Evolutionary conservation across 2,113 vertebrate genomes (phyloP).

Genomic region (Austrofundulus limnaeus): DNA sequence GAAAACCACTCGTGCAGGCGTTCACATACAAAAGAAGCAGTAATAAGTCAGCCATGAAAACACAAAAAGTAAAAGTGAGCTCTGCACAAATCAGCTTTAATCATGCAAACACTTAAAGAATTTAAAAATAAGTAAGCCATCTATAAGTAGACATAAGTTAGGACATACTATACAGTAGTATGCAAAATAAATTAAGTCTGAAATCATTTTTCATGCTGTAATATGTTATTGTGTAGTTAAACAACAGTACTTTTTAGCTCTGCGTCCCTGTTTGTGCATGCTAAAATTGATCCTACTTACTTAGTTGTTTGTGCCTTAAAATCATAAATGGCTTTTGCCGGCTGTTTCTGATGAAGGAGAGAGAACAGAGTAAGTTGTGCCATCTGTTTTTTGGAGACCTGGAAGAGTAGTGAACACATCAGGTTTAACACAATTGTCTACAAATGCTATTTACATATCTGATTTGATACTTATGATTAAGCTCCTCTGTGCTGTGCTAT

Average conservation of each 20-base stretch:
- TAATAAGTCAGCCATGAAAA: constrained; percentile 19
- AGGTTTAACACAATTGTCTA: constrained; percentile 20
- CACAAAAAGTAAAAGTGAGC: background rate
- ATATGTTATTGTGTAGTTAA: constrained; percentile 17
- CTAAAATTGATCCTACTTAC: constrained; percentile 86
- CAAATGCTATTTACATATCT: background rate
- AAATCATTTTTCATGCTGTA: background rate
- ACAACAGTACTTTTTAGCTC: constrained; percentile 14
- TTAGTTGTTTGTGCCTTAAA: constrained; percentile 98
- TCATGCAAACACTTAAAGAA: constrained; percentile 26
- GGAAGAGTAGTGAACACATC: constrained; percentile 57
- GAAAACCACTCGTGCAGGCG: background rate
- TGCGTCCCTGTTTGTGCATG: background rate
- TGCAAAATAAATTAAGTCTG: background rate
- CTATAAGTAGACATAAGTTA: too few relatives aligned
- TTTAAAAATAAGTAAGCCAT: background rate
- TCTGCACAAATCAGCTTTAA: background rate
- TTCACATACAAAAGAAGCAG: background rate
- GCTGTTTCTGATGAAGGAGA: constrained; percentile 91
- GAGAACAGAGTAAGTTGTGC: constrained; percentile 82
- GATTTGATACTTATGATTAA: background rate
- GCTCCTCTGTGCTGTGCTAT: background rate
- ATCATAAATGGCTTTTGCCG: constrained; percentile 96
- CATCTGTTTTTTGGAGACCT: constrained; percentile 81
- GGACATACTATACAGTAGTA: too few relatives aligned